These are phyloP conservation scores for Forbesichthys agassizii DNA, from an alignment of 2,113 vertebrate genomes.

Conservation along the genomic window DNA sequence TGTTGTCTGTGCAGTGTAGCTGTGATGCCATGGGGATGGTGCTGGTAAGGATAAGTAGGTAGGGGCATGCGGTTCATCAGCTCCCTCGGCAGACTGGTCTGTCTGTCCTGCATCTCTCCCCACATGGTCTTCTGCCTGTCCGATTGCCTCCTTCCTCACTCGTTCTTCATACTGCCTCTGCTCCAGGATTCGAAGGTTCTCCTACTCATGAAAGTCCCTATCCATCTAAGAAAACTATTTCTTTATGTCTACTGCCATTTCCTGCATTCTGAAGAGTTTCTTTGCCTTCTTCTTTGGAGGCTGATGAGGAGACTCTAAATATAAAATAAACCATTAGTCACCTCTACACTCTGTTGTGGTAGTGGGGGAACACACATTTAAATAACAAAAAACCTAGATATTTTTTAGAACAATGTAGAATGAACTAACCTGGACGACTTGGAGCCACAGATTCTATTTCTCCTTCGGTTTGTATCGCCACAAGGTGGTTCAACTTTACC, in stretches of 20 bases:
- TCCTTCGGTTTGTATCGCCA: neutral
- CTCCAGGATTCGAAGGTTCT: neutral
- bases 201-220: neutral
- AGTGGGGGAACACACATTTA: neutral
- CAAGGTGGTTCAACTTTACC: neutral
- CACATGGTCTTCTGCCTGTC: neutral
- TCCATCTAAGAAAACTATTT: neutral
- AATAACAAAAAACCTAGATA: neutral
- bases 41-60: neutral
- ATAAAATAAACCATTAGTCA: neutral
- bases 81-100: neutral
- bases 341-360: neutral
- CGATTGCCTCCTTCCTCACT: neutral
- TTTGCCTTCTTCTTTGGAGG: slow-evolving; percentile 7
- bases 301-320: neutral
- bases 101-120: neutral
- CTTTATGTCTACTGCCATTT: neutral
- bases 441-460: neutral
- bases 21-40: neutral
- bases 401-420: neutral
- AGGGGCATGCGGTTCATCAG: neutral
- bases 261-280: neutral
- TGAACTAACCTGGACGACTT: slow-evolving; percentile 2
- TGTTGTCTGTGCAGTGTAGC: too few relatives aligned
- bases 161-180: neutral